Evolutionary conservation across 2,797 vertebrate genomes (phyloP), one percentile per base, ranked within the genome.

Genomic region (Somateria mollissima): DNA sequence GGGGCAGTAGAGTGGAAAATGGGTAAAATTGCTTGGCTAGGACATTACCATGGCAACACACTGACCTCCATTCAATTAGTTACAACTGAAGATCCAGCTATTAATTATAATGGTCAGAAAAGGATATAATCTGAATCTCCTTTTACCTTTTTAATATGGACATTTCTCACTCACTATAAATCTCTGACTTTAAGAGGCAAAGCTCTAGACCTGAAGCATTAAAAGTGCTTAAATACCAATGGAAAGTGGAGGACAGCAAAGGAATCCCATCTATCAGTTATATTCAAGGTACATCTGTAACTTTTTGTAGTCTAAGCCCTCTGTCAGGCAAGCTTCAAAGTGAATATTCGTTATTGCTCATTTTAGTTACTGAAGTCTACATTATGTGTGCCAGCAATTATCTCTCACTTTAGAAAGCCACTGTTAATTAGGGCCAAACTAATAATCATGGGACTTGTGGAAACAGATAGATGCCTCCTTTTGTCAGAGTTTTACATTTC

Each of bases 71-170:
- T 97, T 97, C 97, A 98, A 97, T 98, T 98, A 98, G 97, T 97
- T 97, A 95, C 96, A 96, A 97, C 76, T 92, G 90, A 98, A 97
- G 97, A 98, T 98, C 94, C 97, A 95, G 95, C 97, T 98, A 98
- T 98, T 98, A 98, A 98, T 98, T 98, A 98, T 97, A 95, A 96
- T 94, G 95, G 96, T 97, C 98, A 98, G 96, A 97, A 97, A 96
- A 98, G 92, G 94, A 96, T 97, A 95, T 97, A 97, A 96, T 97
- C 95, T 95, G 75, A 92, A 96, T 96, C 76, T 97, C 84, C 95
- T 97, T 95, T 96, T 97, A 93, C 96, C 95, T 97, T 96, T 95
- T 97, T 97, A 97, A 97, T 96, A 97, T 87, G 94, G 97, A 96
- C 95, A 92, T 97, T 97, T 97, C 97, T 97, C 66, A 93, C 85